These are phyloP conservation scores for Trachemys scripta DNA, from an alignment of 2,113 vertebrate genomes.

Conservation along the genomic window DNA sequence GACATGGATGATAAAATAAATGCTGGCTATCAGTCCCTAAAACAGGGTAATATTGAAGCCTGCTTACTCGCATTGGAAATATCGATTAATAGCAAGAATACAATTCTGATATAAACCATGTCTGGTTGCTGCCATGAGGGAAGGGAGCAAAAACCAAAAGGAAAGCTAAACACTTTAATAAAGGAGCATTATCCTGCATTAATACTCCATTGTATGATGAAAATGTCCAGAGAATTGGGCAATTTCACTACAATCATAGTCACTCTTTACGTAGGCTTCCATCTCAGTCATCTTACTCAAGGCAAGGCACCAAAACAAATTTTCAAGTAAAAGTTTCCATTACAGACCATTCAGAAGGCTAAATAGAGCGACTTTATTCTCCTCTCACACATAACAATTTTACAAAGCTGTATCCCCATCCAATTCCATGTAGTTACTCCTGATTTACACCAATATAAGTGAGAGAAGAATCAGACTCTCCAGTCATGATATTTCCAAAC, in stretches of 20 bases:
- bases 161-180: background rate
- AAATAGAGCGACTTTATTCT: background rate
- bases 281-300: background rate
- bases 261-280: background rate
- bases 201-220: background rate
- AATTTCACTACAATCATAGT: background rate
- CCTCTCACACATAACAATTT: background rate
- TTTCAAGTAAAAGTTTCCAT: background rate
- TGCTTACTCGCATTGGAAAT: background rate
- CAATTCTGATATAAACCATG: background rate
- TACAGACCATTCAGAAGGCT: background rate
- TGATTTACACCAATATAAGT: background rate
- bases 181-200: background rate
- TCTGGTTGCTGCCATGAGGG: background rate
- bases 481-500: background rate
- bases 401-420: background rate
- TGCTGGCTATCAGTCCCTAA: background rate
- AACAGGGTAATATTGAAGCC: background rate
- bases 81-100: background rate
- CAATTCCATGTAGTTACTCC: background rate
- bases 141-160: background rate
- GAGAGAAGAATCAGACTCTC: slow-evolving; percentile 17
- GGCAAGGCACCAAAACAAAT: background rate
- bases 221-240: background rate
- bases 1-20: background rate